Conservation (phyloP, 2,797 vertebrate genomes). For the Poeciliopsis gracilis region DNA sequence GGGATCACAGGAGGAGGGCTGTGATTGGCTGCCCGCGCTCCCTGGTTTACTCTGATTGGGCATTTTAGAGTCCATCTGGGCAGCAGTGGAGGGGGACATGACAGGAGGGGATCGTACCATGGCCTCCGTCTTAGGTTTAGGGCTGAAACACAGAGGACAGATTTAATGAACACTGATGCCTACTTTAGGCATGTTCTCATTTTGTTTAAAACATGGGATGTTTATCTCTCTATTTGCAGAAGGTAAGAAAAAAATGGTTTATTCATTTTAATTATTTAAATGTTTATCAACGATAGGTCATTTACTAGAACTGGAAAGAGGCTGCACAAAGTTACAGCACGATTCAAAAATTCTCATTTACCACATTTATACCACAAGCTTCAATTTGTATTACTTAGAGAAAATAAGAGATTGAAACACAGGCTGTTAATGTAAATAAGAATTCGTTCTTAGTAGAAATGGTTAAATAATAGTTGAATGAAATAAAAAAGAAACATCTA, state of each 20-base stretch:
- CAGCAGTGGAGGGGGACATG: constrained; percentile 98
- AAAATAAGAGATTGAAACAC: too few relatives aligned
- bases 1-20: constrained; percentile 96
- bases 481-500: neutral
- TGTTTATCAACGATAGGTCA: constrained; percentile 16
- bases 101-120: constrained; percentile 99
- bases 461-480: too few relatives aligned
- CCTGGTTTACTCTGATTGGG: constrained; percentile 99
- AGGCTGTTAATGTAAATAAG: too few relatives aligned
- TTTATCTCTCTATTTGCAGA: constrained; percentile 1
- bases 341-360: neutral
- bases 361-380: neutral
- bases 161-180: neutral
- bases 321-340: neutral
- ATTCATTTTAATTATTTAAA: constrained; percentile 23
- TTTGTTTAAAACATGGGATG: neutral
- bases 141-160: constrained; percentile 78
- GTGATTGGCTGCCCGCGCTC: constrained; percentile 94
- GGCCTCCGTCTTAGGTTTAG: constrained; percentile 99
- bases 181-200: neutral
- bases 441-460: too few relatives aligned
- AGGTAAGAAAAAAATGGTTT: neutral
- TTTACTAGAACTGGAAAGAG: constrained; percentile 8
- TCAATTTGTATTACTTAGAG: neutral
- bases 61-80: constrained; percentile 99